Evolutionary conservation across 30 jellyfish, hydroid and myxozoan genomes (phyloP).

Genomic region (Aurelia aurita complex sp. Pacific): DNA sequence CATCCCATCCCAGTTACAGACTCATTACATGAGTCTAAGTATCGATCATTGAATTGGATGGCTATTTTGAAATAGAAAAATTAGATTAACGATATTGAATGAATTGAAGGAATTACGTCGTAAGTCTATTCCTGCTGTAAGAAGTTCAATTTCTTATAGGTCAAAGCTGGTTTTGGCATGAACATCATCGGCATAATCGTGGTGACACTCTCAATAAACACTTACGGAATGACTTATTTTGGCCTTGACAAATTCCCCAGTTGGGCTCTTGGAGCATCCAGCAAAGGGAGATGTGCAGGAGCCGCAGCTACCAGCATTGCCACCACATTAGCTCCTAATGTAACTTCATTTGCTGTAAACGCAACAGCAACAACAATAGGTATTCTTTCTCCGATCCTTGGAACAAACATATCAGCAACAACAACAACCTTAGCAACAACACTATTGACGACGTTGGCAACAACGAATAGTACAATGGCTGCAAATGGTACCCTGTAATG

Average conservation of each 20-base stretch:
- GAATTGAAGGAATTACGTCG: too few relatives aligned
- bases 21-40: too few relatives aligned
- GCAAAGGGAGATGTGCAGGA: conserved; percentile 7
- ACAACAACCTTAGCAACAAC: background rate
- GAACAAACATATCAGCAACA: background rate
- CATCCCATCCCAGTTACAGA: too few relatives aligned
- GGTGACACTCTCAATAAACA: conserved; percentile 85
- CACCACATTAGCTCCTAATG: conserved; percentile 15
- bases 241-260: conserved; percentile 77
- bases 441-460: conserved; percentile 7
- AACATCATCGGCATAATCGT: conserved; percentile 84
- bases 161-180: conserved; percentile 96
- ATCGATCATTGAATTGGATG: too few relatives aligned
- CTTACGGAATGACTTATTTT: conserved; percentile 88
- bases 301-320: background rate
- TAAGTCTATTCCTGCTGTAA: background rate
- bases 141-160: conserved; percentile 32
- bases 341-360: background rate
- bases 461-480: conserved; percentile 1
- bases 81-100: too few relatives aligned
- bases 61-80: too few relatives aligned
- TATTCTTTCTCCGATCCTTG: background rate
- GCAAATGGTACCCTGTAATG: background rate
- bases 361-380: background rate
- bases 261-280: conserved; percentile 72